Evolutionary conservation across 2,888 invertebrate species (phyloP).

Genomic region (Amiota mariae): DNA sequence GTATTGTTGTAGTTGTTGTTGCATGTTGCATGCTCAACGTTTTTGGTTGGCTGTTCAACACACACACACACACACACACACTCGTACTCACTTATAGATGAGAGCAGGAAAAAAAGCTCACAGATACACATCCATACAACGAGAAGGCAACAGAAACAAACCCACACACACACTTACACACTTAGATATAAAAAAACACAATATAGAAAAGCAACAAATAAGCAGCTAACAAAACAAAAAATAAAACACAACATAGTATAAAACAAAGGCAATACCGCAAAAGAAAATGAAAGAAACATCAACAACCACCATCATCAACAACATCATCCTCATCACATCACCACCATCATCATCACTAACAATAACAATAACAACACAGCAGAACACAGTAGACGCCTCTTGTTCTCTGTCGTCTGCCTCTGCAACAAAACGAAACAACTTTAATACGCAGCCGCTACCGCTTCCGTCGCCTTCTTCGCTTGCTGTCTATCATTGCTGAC

Average conservation of each 20-base stretch:
- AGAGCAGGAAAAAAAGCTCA: not conserved
- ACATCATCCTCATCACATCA: constrained; percentile 33
- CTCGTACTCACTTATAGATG: constrained; percentile 28
- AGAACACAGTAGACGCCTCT: constrained; percentile 30
- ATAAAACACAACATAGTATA: constrained; percentile 35
- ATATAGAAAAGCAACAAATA: not conserved
- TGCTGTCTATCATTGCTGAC: not conserved
- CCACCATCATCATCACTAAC: constrained; percentile 28
- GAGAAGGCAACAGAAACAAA: constrained; percentile 19
- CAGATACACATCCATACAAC: not conserved
- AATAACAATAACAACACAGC: constrained; percentile 38
- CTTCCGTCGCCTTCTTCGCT: not conserved
- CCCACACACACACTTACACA: constrained; percentile 28
- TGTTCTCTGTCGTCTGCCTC: too few relatives aligned
- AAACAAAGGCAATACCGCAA: constrained; percentile 58
- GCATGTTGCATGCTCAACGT: constrained; percentile 65
- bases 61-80: constrained; percentile 35
- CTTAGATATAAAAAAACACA: constrained; percentile 28
- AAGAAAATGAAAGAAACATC: constrained; percentile 68
- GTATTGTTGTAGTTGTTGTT: constrained; percentile 30
- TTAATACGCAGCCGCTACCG: constrained; percentile 48
- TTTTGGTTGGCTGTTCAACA: constrained; percentile 70
- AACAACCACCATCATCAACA: constrained; percentile 54
- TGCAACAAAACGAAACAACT: constrained; percentile 29
- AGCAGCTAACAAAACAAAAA: constrained; percentile 6